Percentiles rank a stretch among this genome's conserved stretches.
phyloP scores from a whole-genome alignment of 2,797 vertebrate genomes.

The Muscicapa comitata region DNA sequence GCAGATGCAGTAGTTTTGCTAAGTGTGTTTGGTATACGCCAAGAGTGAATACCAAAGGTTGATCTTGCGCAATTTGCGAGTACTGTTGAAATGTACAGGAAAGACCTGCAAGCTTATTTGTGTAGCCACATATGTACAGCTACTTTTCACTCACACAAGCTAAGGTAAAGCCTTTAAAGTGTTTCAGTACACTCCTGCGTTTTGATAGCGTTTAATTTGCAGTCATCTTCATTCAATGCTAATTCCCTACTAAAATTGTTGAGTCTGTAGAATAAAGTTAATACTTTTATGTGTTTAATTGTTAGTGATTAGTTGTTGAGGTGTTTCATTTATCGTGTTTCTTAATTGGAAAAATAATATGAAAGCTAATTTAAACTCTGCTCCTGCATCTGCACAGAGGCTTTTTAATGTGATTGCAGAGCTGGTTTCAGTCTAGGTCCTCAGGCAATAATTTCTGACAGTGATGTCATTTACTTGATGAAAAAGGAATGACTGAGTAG shows the following conservation, averaged over 20 bases:
- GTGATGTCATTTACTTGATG: constrained; percentile 4
- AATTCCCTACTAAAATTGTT: not conserved
- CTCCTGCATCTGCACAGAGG: not conserved
- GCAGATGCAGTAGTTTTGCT: not conserved
- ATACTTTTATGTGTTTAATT: constrained; percentile 1
- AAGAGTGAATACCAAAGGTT: not conserved
- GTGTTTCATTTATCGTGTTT: not conserved
- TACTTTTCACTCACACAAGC: not conserved
- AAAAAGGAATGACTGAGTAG: not conserved
- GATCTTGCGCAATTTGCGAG: not conserved
- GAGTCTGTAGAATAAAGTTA: constrained; percentile 1
- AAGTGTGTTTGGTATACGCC: not conserved
- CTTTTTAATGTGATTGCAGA: not conserved
- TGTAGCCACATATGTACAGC: not conserved
- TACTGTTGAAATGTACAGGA: not conserved
- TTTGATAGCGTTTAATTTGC: not conserved
- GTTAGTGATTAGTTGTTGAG: not conserved
- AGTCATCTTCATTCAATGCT: not conserved
- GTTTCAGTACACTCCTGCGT: not conserved
- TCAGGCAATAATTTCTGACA: not conserved
- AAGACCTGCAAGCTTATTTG: not conserved
- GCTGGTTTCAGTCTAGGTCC: not conserved
- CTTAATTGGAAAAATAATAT: constrained; percentile 1
- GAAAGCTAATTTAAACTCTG: not conserved
- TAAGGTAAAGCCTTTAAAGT: not conserved